phyloP scores from a whole-genome alignment of 1,140 invertebrate species.

The Ctenoplectra terminalis region DNA sequence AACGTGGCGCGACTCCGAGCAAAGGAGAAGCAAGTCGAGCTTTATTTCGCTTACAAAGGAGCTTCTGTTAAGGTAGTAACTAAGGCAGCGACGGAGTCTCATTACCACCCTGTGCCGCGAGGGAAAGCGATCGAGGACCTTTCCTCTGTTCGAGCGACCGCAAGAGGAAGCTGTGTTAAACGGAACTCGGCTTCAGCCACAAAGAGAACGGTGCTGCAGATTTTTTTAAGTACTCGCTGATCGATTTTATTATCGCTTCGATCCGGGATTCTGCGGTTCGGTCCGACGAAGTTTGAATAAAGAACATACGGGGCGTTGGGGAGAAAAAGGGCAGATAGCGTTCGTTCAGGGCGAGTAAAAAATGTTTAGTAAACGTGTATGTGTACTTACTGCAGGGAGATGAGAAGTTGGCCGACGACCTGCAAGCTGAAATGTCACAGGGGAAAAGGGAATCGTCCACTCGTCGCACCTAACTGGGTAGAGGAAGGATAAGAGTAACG shows the following conservation, averaged over 20 bases:
- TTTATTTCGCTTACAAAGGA: slow-evolving; percentile 64
- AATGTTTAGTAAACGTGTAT: too few species aligned
- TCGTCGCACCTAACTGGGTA: too few species aligned
- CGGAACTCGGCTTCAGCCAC: slow-evolving; percentile 49
- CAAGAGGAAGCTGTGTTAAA: slow-evolving; percentile 27
- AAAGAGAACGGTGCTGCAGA: slow-evolving; percentile 40
- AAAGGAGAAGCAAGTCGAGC: slow-evolving; percentile 24
- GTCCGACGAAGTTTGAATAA: not conserved
- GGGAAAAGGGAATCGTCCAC: too few species aligned
- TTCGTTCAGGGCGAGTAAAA: too few species aligned
- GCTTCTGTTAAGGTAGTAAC: slow-evolving; percentile 49
- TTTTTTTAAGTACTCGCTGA: slow-evolving; percentile 3
- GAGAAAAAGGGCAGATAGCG: too few species aligned
- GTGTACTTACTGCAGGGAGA: too few species aligned
- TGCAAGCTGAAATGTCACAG: too few species aligned
- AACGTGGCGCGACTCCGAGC: not conserved
- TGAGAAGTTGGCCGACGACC: too few species aligned
- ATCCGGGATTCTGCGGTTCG: not conserved
- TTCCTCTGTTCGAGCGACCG: not conserved
- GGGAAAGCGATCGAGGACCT: slow-evolving; percentile 39
- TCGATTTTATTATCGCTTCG: slow-evolving; percentile 20
- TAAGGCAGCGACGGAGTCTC: slow-evolving; percentile 52
- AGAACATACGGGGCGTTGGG: too few species aligned
- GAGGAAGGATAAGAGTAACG: too few species aligned
- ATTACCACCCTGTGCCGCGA: slow-evolving; percentile 36